Base-by-base conservation (phyloP, 2,113 vertebrate genomes). In the Corythornis cristatus region DNA sequence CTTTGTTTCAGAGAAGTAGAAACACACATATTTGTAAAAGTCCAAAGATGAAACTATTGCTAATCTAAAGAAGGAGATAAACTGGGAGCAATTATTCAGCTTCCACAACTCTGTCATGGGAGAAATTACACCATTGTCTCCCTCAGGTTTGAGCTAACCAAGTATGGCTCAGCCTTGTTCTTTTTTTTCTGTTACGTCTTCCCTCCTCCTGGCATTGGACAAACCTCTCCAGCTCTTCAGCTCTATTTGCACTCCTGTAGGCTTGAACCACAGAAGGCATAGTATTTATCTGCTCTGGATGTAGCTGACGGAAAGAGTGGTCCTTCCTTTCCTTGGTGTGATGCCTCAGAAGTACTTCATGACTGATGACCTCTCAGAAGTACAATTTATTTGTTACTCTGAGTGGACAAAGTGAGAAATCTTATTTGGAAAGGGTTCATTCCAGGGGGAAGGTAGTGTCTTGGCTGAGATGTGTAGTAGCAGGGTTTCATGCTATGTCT, bases 381-480 rank as follows among this genome's bases (percentile, higher is more conserved):
- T 26, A 15, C 7, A 66, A 11, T 10, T 62, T 15, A 46, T 83
- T 83, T 64, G 60, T 86, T 25, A 28, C 7, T 54, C 31, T 43
- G 40, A 5, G 3, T n/a, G 4, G 15, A 29, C 29, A 20, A 67
- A 71, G 6, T 35, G n/a, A 90, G 22, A 82, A 74, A 67, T 12
- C 5, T 6, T 56, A 0, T 60, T n/a, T 67, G 60, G 20, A 75
- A n/a, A 53, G 4, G 4, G 2, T 8, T 91, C 1, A 3, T 4
- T 37, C 37, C 13, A 37, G 11, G 11, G 78, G 22, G 22, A 4
- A 86, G 6, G 5, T 40, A 26, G 23, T 22, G 7, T 21, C 29
- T 80, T 42, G 19, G 6, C 46, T 67, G 42, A 83, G 8, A 17
- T 25, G 2, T 6, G 17, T 28, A 8, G 14, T 65, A 5, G 9